phyloP scores from a whole-genome alignment of 2,797 vertebrate species.

The Darevskia mixta region DNA sequence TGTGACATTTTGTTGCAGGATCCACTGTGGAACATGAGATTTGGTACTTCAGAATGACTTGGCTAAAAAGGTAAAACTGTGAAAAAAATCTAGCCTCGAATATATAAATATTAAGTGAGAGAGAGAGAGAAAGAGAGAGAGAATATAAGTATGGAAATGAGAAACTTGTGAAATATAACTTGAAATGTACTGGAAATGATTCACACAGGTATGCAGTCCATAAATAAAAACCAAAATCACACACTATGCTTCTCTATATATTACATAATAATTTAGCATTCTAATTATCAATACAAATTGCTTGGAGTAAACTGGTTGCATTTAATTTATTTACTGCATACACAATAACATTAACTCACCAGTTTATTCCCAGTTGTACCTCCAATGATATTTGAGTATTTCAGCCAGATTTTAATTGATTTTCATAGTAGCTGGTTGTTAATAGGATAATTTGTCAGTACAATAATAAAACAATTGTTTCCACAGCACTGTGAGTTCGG shows the following conservation, averaged over 20 bases:
- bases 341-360: slow-evolving; percentile 67
- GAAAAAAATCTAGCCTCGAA: slow-evolving; percentile 23
- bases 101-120: neutral
- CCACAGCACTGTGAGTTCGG: slow-evolving; percentile 76
- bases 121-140: slow-evolving; percentile 4
- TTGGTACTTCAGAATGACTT: neutral
- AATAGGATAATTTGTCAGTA: slow-evolving; percentile 92
- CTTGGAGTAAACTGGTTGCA: slow-evolving; percentile 71
- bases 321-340: slow-evolving; percentile 72
- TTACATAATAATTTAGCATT: slow-evolving; percentile 63
- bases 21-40: neutral
- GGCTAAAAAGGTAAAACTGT: neutral
- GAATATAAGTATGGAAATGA: slow-evolving; percentile 35
- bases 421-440: slow-evolving; percentile 84
- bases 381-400: slow-evolving; percentile 70
- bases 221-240: slow-evolving; percentile 66
- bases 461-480: slow-evolving; percentile 88
- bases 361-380: slow-evolving; percentile 74
- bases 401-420: slow-evolving; percentile 81
- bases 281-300: slow-evolving; percentile 77
- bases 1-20: neutral
- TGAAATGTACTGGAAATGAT: slow-evolving; percentile 40
- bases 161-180: slow-evolving; percentile 56
- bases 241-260: slow-evolving; percentile 53
- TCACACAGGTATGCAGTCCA: slow-evolving; percentile 6